Percentiles rank a stretch among this genome's conserved stretches.
phyloP scores from a whole-genome alignment of 2,888 invertebrate genomes.

The Priocnemis perturbator region DNA sequence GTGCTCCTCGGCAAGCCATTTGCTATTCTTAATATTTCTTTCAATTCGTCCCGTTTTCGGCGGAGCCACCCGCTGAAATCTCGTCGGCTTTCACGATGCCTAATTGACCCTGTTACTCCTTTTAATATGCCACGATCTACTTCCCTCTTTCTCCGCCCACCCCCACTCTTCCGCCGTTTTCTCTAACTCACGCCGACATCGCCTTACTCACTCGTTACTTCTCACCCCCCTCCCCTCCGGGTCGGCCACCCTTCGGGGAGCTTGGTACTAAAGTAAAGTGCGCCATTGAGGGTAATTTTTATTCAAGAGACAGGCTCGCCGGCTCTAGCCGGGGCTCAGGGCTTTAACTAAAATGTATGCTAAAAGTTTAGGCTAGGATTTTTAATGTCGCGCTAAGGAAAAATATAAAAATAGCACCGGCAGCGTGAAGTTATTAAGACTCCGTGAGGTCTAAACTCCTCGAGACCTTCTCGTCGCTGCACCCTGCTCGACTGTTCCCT shows the following conservation, averaged over 20 bases:
- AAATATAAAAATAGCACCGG: slow-evolving; percentile 69
- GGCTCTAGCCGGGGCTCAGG: slow-evolving; percentile 45
- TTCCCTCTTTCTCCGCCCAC: slow-evolving; percentile 26
- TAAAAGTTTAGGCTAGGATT: slow-evolving; percentile 71
- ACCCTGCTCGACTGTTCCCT: slow-evolving; percentile 17
- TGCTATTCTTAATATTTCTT: slow-evolving; percentile 21
- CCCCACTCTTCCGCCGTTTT: background rate
- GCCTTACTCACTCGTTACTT: slow-evolving; percentile 3
- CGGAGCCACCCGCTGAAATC: background rate
- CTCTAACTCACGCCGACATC: background rate
- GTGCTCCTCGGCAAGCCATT: slow-evolving; percentile 3
- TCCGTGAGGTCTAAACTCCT: slow-evolving; percentile 59
- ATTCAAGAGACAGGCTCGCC: slow-evolving; percentile 70
- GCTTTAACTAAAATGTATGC: slow-evolving; percentile 72
- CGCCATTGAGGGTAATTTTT: slow-evolving; percentile 73
- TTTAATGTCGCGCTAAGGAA: slow-evolving; percentile 67
- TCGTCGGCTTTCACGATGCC: slow-evolving; percentile 15
- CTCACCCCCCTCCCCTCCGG: slow-evolving; percentile 28
- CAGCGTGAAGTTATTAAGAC: slow-evolving; percentile 65
- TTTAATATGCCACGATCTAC: slow-evolving; percentile 56
- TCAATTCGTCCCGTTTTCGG: background rate
- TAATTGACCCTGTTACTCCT: slow-evolving; percentile 58
- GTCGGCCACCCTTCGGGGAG: slow-evolving; percentile 57
- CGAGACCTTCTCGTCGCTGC: slow-evolving; percentile 42
- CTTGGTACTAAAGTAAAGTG: slow-evolving; percentile 68